Evolutionary conservation across 2,113 vertebrate genomes (phyloP).

Genomic region (Prietella phreatophila): DNA sequence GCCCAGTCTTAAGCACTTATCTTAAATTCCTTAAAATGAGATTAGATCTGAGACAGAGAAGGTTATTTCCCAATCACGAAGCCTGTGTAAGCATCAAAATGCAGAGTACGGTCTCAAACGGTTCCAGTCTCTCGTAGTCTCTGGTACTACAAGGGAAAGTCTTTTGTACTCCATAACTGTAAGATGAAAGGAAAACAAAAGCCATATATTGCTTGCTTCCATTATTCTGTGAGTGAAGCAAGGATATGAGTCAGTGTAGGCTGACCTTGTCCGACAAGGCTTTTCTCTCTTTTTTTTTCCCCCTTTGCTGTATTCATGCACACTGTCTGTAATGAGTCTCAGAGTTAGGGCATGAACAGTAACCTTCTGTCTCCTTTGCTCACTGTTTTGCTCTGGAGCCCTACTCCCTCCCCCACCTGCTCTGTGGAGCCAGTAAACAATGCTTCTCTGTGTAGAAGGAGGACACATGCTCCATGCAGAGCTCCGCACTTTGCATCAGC

Average conservation of each 20-base stretch:
- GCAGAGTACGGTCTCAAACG: background rate
- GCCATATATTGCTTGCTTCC: background rate
- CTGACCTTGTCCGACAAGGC: slow-evolving; percentile 4
- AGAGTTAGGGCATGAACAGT: slow-evolving; percentile 32
- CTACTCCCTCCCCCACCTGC: slow-evolving; percentile 31
- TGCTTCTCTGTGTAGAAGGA: slow-evolving; percentile 37
- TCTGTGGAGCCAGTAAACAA: slow-evolving; percentile 32
- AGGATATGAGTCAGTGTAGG: slow-evolving; percentile 9
- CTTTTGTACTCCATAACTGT: background rate
- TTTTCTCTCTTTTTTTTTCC: background rate
- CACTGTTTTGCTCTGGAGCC: slow-evolving; percentile 32
- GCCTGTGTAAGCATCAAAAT: background rate
- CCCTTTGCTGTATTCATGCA: background rate
- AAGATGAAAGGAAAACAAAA: slow-evolving; percentile 9
- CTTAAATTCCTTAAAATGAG: background rate
- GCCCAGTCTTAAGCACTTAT: background rate
- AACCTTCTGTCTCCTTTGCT: slow-evolving; percentile 45
- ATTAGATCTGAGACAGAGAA: background rate
- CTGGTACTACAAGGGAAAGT: background rate
- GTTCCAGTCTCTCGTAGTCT: background rate
- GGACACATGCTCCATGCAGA: slow-evolving; percentile 34
- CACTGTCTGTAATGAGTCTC: slow-evolving; percentile 45
- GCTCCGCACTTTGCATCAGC: slow-evolving; percentile 1
- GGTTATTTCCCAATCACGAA: background rate
- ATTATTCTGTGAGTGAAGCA: slow-evolving; percentile 21